Evolutionary conservation across 2,888 invertebrate genomes (phyloP).

Genomic region (Apoda limacodes): DNA sequence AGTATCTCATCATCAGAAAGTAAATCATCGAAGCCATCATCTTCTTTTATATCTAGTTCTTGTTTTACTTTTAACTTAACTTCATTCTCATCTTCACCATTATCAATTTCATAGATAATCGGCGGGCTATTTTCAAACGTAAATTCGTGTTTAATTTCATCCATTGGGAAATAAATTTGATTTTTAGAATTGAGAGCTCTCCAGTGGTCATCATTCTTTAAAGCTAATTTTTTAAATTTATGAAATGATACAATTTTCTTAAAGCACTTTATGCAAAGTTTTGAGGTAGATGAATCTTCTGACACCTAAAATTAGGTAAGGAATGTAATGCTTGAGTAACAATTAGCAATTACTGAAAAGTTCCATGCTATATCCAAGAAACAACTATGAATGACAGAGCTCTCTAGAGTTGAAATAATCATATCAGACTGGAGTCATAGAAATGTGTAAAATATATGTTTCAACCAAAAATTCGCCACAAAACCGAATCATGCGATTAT

Average conservation of each 20-base stretch:
- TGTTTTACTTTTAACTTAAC: too few species aligned
- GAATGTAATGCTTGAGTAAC: too few species aligned
- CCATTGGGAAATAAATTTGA: slow-evolving; percentile 17
- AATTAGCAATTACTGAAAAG: too few species aligned
- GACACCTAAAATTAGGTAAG: slow-evolving; percentile 28
- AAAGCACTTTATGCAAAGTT: slow-evolving; percentile 43
- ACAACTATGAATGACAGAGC: too few species aligned
- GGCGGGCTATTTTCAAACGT: not conserved
- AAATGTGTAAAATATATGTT: too few species aligned
- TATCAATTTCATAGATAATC: slow-evolving; percentile 6
- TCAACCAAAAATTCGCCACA: too few species aligned
- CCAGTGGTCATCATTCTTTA: slow-evolving; percentile 37
- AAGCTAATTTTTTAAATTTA: slow-evolving; percentile 41
- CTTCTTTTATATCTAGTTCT: slow-evolving; percentile 23
- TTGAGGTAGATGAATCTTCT: slow-evolving; percentile 31
- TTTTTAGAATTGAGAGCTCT: slow-evolving; percentile 24
- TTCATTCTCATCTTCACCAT: slow-evolving; percentile 19
- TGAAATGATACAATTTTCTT: slow-evolving; percentile 37
- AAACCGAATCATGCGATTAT: too few species aligned
- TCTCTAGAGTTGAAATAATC: too few species aligned
- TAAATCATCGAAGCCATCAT: slow-evolving; percentile 16
- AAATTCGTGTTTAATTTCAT: slow-evolving; percentile 6
- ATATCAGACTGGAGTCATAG: too few species aligned
- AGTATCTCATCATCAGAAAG: slow-evolving; percentile 46
- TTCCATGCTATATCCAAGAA: too few species aligned